Percentiles rank a stretch among this genome's conserved stretches.
Conservation (phyloP, 2,888 invertebrate genomes). For the Cancer borealis region DNA sequence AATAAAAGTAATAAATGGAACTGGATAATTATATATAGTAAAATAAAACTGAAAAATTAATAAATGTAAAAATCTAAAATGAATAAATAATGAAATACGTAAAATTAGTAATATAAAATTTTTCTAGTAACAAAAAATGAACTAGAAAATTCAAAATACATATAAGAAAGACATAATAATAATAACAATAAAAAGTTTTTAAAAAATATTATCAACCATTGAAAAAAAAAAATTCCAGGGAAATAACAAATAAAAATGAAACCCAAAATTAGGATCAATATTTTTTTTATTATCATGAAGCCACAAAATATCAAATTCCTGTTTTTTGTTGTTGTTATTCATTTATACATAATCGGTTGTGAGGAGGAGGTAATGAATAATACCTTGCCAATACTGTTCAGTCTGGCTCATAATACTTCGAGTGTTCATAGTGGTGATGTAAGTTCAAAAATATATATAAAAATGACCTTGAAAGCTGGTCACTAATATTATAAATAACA, state of each 20-base stretch:
- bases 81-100: neutral
- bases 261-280: neutral
- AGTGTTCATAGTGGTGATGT: neutral
- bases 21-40: neutral
- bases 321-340: neutral
- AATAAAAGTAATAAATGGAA: neutral
- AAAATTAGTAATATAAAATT: neutral
- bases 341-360: neutral
- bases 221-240: neutral
- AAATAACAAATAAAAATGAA: neutral
- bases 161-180: neutral
- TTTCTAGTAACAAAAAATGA: neutral
- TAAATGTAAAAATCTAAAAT: neutral
- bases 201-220: neutral
- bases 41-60: neutral
- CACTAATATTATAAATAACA: neutral
- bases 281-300: slow-evolving; percentile 30
- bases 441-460: neutral
- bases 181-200: neutral
- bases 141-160: neutral
- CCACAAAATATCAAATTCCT: slow-evolving; percentile 36
- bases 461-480: neutral
- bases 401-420: neutral
- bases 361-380: neutral
- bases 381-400: neutral